Evolutionary conservation across 2,113 vertebrate genomes (phyloP).

Genomic region (Kryptolebias marmoratus): DNA sequence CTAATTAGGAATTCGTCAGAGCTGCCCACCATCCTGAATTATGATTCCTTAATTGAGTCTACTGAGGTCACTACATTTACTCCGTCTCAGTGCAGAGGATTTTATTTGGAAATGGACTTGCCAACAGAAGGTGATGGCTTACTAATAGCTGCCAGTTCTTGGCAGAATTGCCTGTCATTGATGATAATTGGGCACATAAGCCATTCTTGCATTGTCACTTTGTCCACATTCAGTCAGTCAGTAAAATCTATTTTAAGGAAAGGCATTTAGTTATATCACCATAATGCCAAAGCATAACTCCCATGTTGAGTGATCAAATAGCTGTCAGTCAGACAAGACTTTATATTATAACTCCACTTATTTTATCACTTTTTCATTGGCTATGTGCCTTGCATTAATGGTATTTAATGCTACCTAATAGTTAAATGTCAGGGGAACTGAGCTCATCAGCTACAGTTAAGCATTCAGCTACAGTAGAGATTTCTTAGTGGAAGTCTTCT

Average conservation of each 20-base stretch:
- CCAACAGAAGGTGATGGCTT: slow-evolving; percentile 68
- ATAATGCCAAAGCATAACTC: slow-evolving; percentile 6
- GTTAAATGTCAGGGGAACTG: slow-evolving; percentile 17
- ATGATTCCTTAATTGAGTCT: slow-evolving; percentile 72
- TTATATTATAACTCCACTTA: neutral
- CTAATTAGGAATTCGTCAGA: slow-evolving; percentile 65
- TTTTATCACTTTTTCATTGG: neutral
- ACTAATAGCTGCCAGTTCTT: slow-evolving; percentile 67
- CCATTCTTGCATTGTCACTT: slow-evolving; percentile 62
- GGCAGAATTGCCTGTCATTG: slow-evolving; percentile 75
- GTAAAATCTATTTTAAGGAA: slow-evolving; percentile 17
- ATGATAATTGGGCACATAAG: slow-evolving; percentile 69
- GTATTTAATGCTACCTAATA: slow-evolving; percentile 8
- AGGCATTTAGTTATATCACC: slow-evolving; percentile 6
- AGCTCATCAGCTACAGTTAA: slow-evolving; percentile 31
- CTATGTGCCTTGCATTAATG: neutral
- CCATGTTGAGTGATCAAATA: slow-evolving; percentile 23
- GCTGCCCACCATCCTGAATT: slow-evolving; percentile 58
- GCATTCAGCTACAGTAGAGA: slow-evolving; percentile 9
- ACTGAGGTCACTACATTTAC: slow-evolving; percentile 59
- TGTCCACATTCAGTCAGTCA: slow-evolving; percentile 28
- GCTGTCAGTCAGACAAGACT: slow-evolving; percentile 2
- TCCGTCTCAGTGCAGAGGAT: slow-evolving; percentile 30
- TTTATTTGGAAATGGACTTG: slow-evolving; percentile 53
- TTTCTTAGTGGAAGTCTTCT: slow-evolving; percentile 22